These are phyloP conservation scores for Delichon dasypus DNA, from an alignment of 2,797 vertebrate species.

Conservation along the genomic window DNA sequence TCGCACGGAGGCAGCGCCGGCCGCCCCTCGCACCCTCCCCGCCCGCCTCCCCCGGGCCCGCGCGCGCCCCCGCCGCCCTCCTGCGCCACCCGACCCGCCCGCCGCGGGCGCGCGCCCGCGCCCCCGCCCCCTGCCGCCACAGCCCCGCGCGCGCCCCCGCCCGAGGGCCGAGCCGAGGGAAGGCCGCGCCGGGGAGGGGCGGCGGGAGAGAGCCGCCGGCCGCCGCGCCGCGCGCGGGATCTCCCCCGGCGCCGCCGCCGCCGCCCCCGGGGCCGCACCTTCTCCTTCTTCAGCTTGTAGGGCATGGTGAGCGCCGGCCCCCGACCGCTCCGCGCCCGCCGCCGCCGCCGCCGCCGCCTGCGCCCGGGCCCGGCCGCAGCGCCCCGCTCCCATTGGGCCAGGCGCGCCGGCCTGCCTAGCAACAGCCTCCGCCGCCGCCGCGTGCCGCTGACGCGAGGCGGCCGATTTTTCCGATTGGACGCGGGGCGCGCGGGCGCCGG, in stretches of 20 bases:
- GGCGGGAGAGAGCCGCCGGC: conserved; percentile 34
- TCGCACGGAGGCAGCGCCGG: background rate
- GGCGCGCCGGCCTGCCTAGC: conserved; percentile 69
- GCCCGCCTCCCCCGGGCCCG: background rate
- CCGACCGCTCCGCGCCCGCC: background rate
- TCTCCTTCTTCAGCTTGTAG: conserved; percentile 68
- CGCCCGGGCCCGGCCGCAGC: conserved; percentile 67
- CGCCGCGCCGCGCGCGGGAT: conserved; percentile 24
- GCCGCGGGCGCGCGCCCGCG: background rate
- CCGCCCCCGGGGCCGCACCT: background rate
- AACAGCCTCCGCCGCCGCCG: conserved; percentile 57
- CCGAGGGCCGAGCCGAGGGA: background rate
- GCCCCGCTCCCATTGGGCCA: conserved; percentile 72
- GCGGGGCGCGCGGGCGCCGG: background rate
- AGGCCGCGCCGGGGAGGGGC: conserved; percentile 16
- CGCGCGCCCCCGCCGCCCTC: background rate
- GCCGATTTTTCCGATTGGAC: conserved; percentile 68
- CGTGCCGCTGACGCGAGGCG: background rate
- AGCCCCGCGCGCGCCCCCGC: background rate
- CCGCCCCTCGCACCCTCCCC: background rate
- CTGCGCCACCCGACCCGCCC: background rate
- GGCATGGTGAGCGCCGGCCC: conserved; percentile 55
- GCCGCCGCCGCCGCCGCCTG: conserved; percentile 19
- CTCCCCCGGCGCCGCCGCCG: background rate
- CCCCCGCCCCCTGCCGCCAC: conserved; percentile 11